These are phyloP conservation scores for Allobates femoralis DNA, from an alignment of 2,797 vertebrate genomes.

Conservation along the genomic window DNA sequence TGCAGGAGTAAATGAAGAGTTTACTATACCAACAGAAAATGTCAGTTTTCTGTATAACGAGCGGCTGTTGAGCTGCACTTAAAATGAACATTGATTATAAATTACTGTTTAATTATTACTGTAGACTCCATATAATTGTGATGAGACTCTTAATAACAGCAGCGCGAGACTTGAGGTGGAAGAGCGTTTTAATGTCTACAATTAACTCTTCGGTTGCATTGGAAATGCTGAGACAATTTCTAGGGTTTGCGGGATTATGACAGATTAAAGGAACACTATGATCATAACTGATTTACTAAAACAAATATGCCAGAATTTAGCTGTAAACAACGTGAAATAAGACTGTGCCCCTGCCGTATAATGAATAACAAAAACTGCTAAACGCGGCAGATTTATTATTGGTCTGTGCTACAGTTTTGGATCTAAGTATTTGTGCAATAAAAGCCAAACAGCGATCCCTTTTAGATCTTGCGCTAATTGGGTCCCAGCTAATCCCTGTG, in stretches of 20 bases:
- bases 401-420: too few species aligned
- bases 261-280: background rate
- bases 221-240: background rate
- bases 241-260: background rate
- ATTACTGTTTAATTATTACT: constrained; percentile 37
- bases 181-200: constrained; percentile 11
- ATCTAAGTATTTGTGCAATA: too few species aligned
- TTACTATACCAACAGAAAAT: background rate
- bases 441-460: too few species aligned
- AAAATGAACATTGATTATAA: constrained; percentile 46
- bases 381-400: too few species aligned
- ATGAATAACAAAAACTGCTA: too few species aligned
- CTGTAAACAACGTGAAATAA: too few species aligned
- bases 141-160: constrained; percentile 15
- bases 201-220: background rate
- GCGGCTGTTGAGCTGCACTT: constrained; percentile 19
- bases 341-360: too few species aligned
- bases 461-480: too few species aligned
- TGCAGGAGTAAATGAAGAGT: background rate
- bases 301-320: too few species aligned
- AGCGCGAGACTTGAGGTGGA: background rate
- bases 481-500: too few species aligned
- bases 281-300: background rate
- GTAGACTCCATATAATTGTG: constrained; percentile 28
- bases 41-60: background rate